Conservation (phyloP, 92 coral and sea anemone species). For the Porites rus region DNA sequence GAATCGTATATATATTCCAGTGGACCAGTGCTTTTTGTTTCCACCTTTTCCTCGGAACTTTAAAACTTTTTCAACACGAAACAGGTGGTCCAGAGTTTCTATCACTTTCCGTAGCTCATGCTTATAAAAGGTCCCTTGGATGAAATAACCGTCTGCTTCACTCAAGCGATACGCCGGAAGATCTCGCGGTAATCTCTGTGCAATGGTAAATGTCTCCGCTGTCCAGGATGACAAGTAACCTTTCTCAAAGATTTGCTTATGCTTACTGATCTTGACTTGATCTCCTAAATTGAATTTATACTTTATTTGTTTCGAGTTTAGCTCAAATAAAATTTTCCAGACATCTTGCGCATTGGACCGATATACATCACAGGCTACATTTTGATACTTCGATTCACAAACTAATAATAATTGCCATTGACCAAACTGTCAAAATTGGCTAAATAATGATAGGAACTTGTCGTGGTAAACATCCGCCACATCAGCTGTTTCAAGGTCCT, state of each 20-base stretch:
- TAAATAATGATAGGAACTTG: background rate
- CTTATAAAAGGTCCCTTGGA: background rate
- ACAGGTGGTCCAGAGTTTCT: background rate
- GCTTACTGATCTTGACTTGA: conserved; percentile 3
- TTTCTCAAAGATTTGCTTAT: background rate
- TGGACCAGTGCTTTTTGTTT: too few species aligned
- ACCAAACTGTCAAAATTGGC: background rate
- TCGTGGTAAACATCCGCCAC: background rate
- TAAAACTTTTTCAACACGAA: background rate
- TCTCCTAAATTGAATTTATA: background rate
- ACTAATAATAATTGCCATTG: background rate
- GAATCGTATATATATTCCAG: too few species aligned
- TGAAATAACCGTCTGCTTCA: background rate
- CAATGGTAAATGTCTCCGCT: background rate
- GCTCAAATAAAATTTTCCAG: background rate
- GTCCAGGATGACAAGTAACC: background rate
- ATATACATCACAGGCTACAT: background rate
- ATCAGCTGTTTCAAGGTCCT: background rate
- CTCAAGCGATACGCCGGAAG: background rate
- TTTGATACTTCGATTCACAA: background rate
- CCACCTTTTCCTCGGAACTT: too few species aligned
- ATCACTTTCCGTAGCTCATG: too few species aligned
- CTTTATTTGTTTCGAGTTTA: background rate
- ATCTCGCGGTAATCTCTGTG: background rate
- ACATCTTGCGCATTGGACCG: background rate